Percentiles rank a stretch among this genome's conserved stretches.
Evolutionary conservation across 2,888 invertebrate species (phyloP).

Genomic region (Erpobdella octoculata): DNA sequence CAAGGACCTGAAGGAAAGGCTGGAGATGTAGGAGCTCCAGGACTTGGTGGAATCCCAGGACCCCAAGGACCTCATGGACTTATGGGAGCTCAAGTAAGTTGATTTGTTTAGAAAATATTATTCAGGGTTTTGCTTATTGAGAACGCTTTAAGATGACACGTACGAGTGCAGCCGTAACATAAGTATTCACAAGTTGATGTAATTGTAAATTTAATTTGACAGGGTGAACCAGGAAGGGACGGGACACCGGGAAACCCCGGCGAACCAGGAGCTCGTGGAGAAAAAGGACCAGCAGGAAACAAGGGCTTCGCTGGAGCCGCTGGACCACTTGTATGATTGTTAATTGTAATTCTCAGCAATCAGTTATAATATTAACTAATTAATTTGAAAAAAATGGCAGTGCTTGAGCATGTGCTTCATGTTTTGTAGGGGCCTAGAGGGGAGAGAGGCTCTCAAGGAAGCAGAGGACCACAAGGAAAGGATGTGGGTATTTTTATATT

Average conservation of each 20-base stretch:
- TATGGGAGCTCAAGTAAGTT: constrained; percentile 24
- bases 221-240: constrained; percentile 33
- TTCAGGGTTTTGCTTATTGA: too few species aligned
- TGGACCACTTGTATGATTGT: constrained; percentile 28
- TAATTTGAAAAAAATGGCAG: neutral
- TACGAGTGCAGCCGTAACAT: neutral
- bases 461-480: constrained; percentile 11
- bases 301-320: constrained; percentile 30
- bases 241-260: constrained; percentile 30
- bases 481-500: neutral
- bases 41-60: constrained; percentile 28
- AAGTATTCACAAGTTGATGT: neutral
- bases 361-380: neutral
- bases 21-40: constrained; percentile 35
- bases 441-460: constrained; percentile 57
- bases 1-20: constrained; percentile 24
- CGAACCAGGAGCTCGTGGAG: constrained; percentile 28
- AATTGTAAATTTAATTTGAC: neutral
- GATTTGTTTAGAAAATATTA: neutral
- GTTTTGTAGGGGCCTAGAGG: constrained; percentile 49
- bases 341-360: neutral
- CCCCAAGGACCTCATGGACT: constrained; percentile 46
- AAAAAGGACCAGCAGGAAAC: constrained; percentile 30
- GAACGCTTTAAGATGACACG: too few species aligned
- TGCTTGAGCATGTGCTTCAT: too few species aligned